phyloP scores from a whole-genome alignment of 1,140 invertebrate genomes.

The Oedothorax gibbosus region DNA sequence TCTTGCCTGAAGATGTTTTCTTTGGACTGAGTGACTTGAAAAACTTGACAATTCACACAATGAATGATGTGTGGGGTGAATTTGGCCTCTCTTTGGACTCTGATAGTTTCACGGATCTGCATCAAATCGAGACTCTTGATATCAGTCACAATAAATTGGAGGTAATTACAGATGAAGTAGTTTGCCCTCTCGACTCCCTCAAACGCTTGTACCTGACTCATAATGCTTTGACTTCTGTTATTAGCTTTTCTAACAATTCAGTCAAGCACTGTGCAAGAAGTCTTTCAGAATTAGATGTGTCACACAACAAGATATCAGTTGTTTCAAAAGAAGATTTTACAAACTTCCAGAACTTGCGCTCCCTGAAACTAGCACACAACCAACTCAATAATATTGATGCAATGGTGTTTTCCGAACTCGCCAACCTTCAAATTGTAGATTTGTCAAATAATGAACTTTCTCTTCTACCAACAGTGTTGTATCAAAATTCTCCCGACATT shows the following conservation, averaged over 20 bases:
- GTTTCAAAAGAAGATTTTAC: conserved; percentile 71
- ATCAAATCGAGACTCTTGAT: conserved; percentile 76
- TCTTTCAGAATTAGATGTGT: conserved; percentile 80
- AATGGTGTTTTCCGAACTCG: conserved; percentile 80
- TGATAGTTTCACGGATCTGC: conserved; percentile 72
- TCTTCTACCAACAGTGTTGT: conserved; percentile 81
- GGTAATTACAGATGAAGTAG: conserved; percentile 64
- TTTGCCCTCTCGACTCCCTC: conserved; percentile 82
- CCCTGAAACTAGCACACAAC: conserved; percentile 80
- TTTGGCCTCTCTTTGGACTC: conserved; percentile 77
- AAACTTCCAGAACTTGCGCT: conserved; percentile 56
- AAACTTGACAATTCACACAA: conserved; percentile 77
- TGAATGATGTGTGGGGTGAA: conserved; percentile 76
- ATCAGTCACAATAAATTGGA: conserved; percentile 61
- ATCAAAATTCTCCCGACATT: conserved; percentile 78
- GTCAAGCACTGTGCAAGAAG: conserved; percentile 30
- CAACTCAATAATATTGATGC: conserved; percentile 83
- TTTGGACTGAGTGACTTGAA: conserved; percentile 76
- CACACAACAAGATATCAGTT: conserved; percentile 80
- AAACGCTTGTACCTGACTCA: conserved; percentile 85
- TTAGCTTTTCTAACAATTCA: conserved; percentile 64
- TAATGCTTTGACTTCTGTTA: conserved; percentile 75
- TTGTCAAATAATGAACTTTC: conserved; percentile 84
- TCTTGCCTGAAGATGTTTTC: conserved; percentile 78
- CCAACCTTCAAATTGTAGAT: conserved; percentile 82